A percentile compares a stretch with the other conserved stretches of the same genome.
Evolutionary conservation across 2,888 invertebrate genomes (phyloP).

Genomic region (Dryobota labecula): DNA sequence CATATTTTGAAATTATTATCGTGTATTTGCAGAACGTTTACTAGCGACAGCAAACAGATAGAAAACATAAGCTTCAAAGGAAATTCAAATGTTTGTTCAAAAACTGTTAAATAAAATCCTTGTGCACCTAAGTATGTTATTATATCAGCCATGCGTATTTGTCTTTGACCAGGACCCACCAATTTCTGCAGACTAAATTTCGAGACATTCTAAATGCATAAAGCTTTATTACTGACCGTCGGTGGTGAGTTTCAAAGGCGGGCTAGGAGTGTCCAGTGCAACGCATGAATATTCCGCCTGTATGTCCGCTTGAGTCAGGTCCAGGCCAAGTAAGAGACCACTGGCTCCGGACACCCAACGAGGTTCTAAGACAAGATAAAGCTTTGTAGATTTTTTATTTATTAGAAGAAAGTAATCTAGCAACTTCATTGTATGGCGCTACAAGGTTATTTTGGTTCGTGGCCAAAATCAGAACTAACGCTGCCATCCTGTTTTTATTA

Average conservation of each 20-base stretch:
- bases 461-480: not conserved
- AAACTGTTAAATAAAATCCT: not conserved
- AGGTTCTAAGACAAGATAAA: constrained; percentile 75
- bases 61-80: constrained; percentile 5
- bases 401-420: not conserved
- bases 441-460: not conserved
- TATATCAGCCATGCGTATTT: constrained; percentile 1
- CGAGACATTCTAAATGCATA: constrained; percentile 44
- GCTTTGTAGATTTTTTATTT: not conserved
- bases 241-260: constrained; percentile 82
- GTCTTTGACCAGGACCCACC: constrained; percentile 3
- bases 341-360: constrained; percentile 86
- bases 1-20: not conserved
- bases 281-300: constrained; percentile 87
- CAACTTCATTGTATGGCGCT: not conserved
- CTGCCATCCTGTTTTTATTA: not conserved
- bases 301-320: constrained; percentile 85
- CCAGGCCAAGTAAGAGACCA: constrained; percentile 82
- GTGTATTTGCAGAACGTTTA: not conserved
- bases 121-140: not conserved
- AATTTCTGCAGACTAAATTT: constrained; percentile 30
- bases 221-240: constrained; percentile 78
- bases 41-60: not conserved
- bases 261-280: constrained; percentile 82
- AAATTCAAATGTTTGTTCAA: not conserved